phyloP scores from a whole-genome alignment of 1,140 invertebrate genomes.

The Drosophila littoralis region DNA sequence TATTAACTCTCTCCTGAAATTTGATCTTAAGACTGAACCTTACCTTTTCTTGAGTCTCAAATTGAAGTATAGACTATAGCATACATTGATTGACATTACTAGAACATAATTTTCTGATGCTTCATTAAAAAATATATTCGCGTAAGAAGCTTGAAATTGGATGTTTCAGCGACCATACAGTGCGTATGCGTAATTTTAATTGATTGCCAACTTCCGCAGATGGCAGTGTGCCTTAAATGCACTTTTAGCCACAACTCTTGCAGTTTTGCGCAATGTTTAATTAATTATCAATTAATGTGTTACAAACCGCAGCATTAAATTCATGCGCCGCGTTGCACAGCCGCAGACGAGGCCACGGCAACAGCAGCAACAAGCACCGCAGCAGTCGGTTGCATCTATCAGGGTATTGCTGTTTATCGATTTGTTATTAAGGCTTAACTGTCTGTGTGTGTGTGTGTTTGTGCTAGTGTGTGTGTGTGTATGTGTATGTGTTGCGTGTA shows the following conservation, averaged over 20 bases:
- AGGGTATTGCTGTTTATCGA: constrained; percentile 67
- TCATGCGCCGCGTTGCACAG: constrained; percentile 76
- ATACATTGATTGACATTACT: not conserved
- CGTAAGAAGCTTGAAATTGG: not conserved
- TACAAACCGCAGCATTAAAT: constrained; percentile 80
- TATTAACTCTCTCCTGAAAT: no score
- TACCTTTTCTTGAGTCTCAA: no score
- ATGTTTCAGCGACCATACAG: not conserved
- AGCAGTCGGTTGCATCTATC: constrained; percentile 47
- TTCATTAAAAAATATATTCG: not conserved
- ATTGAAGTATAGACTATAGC: no score
- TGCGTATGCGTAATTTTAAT: constrained; percentile 31
- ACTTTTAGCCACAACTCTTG: constrained; percentile 64
- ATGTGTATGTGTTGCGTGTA: constrained; percentile 3
- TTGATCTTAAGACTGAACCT: no score
- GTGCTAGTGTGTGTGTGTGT: not conserved
- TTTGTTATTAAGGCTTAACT: constrained; percentile 66
- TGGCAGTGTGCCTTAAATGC: constrained; percentile 41
- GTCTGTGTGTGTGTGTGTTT: not conserved
- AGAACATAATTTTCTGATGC: not conserved
- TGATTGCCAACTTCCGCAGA: constrained; percentile 36
- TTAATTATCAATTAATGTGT: constrained; percentile 82
- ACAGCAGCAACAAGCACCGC: constrained; percentile 11
- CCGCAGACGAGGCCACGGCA: constrained; percentile 36
- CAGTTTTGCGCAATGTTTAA: constrained; percentile 77